These are phyloP conservation scores for Chionodraco myersi DNA, from an alignment of 2,113 vertebrate species.

Conservation along the genomic window DNA sequence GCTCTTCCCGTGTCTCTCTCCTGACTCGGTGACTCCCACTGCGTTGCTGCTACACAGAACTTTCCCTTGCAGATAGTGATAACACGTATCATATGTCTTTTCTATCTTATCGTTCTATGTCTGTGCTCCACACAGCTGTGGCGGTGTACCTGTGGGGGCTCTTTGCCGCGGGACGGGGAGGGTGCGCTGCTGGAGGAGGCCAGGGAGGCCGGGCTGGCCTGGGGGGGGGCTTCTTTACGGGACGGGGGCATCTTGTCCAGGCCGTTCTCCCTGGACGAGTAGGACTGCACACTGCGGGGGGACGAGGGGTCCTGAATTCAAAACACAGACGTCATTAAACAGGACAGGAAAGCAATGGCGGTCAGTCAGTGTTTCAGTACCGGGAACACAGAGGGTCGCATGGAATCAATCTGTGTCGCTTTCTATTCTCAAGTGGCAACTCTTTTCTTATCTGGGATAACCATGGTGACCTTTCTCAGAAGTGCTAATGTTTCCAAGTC, in stretches of 20 bases:
- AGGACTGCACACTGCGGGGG: conserved; percentile 91
- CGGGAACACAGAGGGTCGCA: neutral
- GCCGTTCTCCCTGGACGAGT: conserved; percentile 91
- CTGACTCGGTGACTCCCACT: no score
- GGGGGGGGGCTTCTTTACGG: conserved; percentile 86
- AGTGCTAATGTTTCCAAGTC: neutral
- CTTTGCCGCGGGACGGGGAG: conserved; percentile 88
- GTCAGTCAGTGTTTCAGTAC: neutral
- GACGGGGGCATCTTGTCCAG: conserved; percentile 86
- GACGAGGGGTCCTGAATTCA: conserved; percentile 89
- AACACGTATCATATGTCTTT: no score
- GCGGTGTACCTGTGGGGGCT: conserved; percentile 80
- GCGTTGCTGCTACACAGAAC: no score
- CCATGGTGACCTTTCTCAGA: neutral
- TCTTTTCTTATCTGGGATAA: neutral
- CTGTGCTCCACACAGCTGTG: neutral
- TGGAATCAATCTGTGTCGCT: neutral
- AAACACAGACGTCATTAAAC: neutral
- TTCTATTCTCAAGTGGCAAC: neutral
- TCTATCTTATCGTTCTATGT: no score
- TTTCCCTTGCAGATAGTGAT: no score
- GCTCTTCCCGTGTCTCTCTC: no score
- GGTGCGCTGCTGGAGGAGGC: conserved; percentile 89
- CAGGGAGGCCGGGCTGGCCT: conserved; percentile 91
- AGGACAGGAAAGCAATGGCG: neutral